Evolutionary conservation across 2,797 vertebrate genomes (phyloP).

Genomic region (Acanthurus lineatus): DNA sequence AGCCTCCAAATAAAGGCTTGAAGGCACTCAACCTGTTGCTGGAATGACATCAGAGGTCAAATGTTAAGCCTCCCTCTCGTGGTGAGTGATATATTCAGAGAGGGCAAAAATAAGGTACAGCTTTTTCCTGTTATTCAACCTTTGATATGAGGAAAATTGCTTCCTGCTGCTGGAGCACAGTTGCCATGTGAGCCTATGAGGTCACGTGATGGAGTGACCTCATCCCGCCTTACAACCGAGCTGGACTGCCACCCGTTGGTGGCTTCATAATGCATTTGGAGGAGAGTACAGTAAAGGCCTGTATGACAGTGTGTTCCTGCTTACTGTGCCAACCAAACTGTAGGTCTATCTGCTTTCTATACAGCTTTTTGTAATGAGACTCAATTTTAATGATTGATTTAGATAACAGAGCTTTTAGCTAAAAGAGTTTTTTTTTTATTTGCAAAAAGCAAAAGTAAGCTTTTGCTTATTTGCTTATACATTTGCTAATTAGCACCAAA

Average conservation of each 20-base stretch:
- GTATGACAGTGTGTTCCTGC: slow-evolving; percentile 9
- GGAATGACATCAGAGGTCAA: slow-evolving; percentile 79
- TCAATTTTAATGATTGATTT: slow-evolving; percentile 4
- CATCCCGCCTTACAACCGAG: slow-evolving; percentile 57
- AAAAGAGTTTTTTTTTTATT: neutral
- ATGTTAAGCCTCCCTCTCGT: slow-evolving; percentile 73
- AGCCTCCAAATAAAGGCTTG: slow-evolving; percentile 58
- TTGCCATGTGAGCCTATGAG: slow-evolving; percentile 71
- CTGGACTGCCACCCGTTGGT: slow-evolving; percentile 68
- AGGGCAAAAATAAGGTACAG: slow-evolving; percentile 72
- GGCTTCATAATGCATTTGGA: slow-evolving; percentile 53
- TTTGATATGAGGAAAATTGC: slow-evolving; percentile 81
- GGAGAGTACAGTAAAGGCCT: slow-evolving; percentile 36
- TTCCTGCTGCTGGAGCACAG: slow-evolving; percentile 69
- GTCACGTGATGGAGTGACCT: slow-evolving; percentile 77
- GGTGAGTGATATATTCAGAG: slow-evolving; percentile 76
- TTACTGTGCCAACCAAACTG: slow-evolving; percentile 6
- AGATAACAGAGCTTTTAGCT: neutral
- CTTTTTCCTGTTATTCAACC: slow-evolving; percentile 68
- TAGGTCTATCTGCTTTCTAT: neutral
- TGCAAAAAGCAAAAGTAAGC: too few relatives aligned
- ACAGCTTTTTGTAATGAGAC: neutral
- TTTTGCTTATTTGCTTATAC: too few relatives aligned
- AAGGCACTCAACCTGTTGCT: slow-evolving; percentile 61
- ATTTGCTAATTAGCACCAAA: neutral